These are phyloP conservation scores for Seriola dumerili DNA, from an alignment of 2,113 vertebrate genomes.

Conservation along the genomic window DNA sequence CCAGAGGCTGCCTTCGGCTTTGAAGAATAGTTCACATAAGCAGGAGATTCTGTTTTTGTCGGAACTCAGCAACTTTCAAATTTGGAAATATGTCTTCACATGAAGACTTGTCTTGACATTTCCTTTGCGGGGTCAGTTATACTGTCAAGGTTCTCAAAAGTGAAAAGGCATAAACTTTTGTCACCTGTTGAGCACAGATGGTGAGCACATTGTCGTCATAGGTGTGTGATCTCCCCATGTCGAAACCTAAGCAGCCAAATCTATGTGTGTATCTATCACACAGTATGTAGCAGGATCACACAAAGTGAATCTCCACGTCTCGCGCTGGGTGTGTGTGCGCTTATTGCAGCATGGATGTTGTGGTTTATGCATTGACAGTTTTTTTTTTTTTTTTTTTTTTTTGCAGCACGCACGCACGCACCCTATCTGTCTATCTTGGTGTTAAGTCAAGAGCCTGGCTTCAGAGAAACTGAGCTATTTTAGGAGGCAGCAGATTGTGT, in stretches of 20 bases:
- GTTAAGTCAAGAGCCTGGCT: conserved; percentile 59
- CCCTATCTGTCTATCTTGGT: conserved; percentile 62
- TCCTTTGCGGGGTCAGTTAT: not conserved
- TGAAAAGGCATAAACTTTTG: not conserved
- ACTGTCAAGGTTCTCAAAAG: not conserved
- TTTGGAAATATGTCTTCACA: conserved; percentile 14
- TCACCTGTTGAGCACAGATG: not conserved
- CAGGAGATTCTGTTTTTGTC: conserved; percentile 18
- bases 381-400: conserved; percentile 4
- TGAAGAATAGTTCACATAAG: conserved; percentile 55
- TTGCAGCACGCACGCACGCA: conserved; percentile 5
- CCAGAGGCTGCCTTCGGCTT: conserved; percentile 56
- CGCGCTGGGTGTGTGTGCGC: conserved; percentile 27
- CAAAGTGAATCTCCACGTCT: conserved; percentile 29
- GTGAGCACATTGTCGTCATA: not conserved
- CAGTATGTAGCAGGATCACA: conserved; percentile 37
- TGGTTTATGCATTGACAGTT: conserved; percentile 52
- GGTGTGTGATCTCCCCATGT: conserved; percentile 16
- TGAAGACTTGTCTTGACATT: not conserved
- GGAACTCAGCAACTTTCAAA: not conserved
- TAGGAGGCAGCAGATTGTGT: conserved; percentile 70
- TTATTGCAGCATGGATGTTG: conserved; percentile 44
- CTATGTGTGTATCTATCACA: conserved; percentile 4
- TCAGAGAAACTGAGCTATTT: conserved; percentile 80
- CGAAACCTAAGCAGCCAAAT: conserved; percentile 1